Evolutionary conservation across 1,140 invertebrate genomes (phyloP).

Genomic region (Stegodyphus dumicola): DNA sequence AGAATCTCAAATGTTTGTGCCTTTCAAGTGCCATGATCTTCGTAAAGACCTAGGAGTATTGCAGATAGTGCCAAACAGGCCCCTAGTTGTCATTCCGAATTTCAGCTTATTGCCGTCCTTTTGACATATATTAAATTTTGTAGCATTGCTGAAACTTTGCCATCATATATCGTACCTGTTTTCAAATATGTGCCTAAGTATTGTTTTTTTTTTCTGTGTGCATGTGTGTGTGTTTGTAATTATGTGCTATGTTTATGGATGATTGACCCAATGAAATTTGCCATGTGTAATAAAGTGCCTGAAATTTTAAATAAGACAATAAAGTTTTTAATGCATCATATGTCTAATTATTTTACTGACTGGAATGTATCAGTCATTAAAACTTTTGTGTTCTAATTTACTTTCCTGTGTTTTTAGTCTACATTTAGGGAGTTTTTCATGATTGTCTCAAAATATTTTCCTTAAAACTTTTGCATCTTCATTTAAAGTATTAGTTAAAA

Average conservation of each 20-base stretch:
- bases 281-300: slow-evolving; percentile 43
- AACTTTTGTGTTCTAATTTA: no score
- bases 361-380: no score
- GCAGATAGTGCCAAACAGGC: slow-evolving; percentile 30
- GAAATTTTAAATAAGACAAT: background rate
- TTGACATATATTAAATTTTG: background rate
- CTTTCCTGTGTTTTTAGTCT: no score
- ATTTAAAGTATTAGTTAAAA: no score
- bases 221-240: background rate
- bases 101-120: slow-evolving; percentile 28
- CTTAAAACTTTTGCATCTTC: no score
- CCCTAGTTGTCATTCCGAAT: slow-evolving; percentile 20
- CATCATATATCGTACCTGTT: background rate
- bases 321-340: background rate
- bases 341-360: background rate
- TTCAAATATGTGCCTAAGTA: background rate
- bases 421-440: no score
- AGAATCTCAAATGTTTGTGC: slow-evolving; percentile 13
- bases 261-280: slow-evolving; percentile 9
- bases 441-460: no score
- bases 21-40: slow-evolving; percentile 41
- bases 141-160: background rate
- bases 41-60: background rate
- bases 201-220: slow-evolving; percentile 6
- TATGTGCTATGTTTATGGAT: background rate